Evolutionary conservation across 2,797 vertebrate species (phyloP).

Genomic region (Sebastes umbrosus): DNA sequence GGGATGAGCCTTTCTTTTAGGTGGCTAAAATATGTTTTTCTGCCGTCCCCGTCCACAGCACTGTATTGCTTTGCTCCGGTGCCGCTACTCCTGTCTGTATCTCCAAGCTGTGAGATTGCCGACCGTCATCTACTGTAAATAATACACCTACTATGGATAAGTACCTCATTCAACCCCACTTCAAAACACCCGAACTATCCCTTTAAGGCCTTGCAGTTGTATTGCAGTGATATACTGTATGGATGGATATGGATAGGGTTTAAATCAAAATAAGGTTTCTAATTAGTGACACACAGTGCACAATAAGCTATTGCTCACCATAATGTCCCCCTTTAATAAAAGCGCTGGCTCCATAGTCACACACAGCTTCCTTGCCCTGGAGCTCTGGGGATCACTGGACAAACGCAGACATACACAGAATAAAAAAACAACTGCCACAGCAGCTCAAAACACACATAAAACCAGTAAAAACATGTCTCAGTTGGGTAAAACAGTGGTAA

Average conservation of each 20-base stretch:
- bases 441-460: conserved; percentile 46
- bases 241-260: neutral
- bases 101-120: no score
- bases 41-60: no score
- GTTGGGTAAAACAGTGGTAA: conserved; percentile 40
- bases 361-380: conserved; percentile 84
- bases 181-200: no score
- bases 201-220: no score
- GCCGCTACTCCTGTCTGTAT: no score
- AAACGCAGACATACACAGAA: conserved; percentile 18
- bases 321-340: conserved; percentile 91
- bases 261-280: neutral
- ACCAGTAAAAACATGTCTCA: conserved; percentile 57
- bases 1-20: no score
- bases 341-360: conserved; percentile 90
- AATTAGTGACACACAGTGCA: neutral
- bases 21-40: no score
- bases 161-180: no score
- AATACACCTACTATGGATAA: no score
- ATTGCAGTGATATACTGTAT: neutral
- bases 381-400: conserved; percentile 82
- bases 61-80: no score
- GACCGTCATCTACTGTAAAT: no score
- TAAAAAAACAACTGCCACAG: neutral
- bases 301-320: conserved; percentile 81